Evolutionary conservation across 2,797 vertebrate species (phyloP).

Genomic region (Sebastes kiyomatsui): DNA sequence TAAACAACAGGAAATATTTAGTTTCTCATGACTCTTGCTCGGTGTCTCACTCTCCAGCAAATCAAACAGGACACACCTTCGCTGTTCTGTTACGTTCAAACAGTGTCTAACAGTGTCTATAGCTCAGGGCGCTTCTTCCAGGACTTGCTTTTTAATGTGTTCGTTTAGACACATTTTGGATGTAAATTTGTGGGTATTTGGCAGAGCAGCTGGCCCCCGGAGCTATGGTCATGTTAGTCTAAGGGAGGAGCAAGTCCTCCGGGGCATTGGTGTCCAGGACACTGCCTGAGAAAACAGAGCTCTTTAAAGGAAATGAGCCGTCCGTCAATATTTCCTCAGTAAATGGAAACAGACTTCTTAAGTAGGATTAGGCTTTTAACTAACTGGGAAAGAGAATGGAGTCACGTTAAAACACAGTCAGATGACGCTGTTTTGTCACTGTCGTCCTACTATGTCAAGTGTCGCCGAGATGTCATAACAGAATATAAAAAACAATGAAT

Average conservation of each 20-base stretch:
- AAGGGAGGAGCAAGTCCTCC: conserved; percentile 66
- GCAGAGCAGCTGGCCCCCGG: conserved; percentile 53
- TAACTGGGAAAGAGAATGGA: conserved; percentile 25
- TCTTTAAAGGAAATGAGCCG: conserved; percentile 73
- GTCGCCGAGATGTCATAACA: not conserved
- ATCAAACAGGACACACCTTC: conserved; percentile 76
- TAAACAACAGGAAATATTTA: conserved; percentile 60
- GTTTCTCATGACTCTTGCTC: conserved; percentile 50
- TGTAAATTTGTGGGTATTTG: conserved; percentile 68
- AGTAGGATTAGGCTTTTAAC: conserved; percentile 59
- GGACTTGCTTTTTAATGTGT: conserved; percentile 68
- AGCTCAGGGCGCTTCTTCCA: conserved; percentile 70
- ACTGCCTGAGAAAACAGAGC: conserved; percentile 60
- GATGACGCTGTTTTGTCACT: conserved; percentile 4
- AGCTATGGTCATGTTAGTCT: conserved; percentile 77
- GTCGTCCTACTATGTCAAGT: not conserved
- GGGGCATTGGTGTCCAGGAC: conserved; percentile 66
- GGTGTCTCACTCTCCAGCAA: conserved; percentile 37
- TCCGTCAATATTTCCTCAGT: conserved; percentile 75
- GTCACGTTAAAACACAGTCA: conserved; percentile 22
- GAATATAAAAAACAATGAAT: not conserved
- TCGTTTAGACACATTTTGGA: conserved; percentile 72
- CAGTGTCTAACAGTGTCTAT: conserved; percentile 62
- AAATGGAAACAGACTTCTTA: conserved; percentile 71
- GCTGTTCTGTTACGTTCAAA: conserved; percentile 46